A percentile compares a stretch with the other conserved stretches of the same genome.
Conservation (phyloP, 2,888 invertebrate species). For the Heliconius ismenius region DNA sequence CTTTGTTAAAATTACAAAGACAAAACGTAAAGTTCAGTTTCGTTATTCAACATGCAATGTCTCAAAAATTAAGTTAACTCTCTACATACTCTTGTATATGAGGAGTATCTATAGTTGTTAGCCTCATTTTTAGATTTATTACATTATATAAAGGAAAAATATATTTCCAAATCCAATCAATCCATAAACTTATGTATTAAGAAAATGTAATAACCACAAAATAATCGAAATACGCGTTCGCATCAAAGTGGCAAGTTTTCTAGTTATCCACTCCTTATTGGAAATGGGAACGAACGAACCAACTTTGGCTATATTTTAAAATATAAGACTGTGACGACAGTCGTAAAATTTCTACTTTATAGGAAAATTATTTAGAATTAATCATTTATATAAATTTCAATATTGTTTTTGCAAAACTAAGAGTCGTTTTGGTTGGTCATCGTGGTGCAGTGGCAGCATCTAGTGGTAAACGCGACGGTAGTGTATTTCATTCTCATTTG, state of each 20-base stretch:
- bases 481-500: no score
- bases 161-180: neutral
- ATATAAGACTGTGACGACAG: neutral
- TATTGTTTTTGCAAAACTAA: neutral
- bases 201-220: neutral
- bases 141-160: neutral
- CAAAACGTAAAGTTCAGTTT: no score
- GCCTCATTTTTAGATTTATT: no score
- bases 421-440: no score
- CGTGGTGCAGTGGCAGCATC: neutral
- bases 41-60: no score
- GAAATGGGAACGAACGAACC: neutral
- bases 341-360: conserved; percentile 1
- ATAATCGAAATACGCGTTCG: conserved; percentile 12
- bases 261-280: conserved; percentile 17
- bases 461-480: no score
- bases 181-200: neutral
- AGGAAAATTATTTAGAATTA: neutral
- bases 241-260: conserved; percentile 18
- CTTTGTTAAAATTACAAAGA: no score
- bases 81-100: no score
- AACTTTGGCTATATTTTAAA: conserved; percentile 19
- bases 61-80: no score
- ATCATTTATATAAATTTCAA: neutral
- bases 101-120: no score